Conservation (phyloP, 2,888 invertebrate genomes). For the Catotricha subobsoleta region DNA sequence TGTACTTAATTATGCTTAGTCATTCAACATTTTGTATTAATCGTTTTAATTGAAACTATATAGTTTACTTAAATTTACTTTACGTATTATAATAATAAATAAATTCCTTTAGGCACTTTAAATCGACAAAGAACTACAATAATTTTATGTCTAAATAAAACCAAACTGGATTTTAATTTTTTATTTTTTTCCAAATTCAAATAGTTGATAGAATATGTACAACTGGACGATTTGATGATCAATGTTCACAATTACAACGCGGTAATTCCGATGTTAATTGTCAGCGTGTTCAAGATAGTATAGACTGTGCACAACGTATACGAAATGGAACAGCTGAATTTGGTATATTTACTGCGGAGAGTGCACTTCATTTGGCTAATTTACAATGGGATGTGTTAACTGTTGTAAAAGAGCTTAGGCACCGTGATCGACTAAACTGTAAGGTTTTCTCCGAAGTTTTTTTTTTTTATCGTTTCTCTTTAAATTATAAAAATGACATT, state of each 20-base stretch:
- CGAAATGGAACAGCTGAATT: constrained; percentile 35
- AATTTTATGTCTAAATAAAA: no score
- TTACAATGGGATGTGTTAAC: constrained; percentile 28
- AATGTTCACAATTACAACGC: constrained; percentile 13
- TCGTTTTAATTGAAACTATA: no score
- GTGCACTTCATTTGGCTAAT: constrained; percentile 35
- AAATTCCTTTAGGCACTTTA: no score
- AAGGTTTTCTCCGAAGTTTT: constrained; percentile 5
- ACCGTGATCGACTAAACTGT: constrained; percentile 25
- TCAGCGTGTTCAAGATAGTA: constrained; percentile 25
- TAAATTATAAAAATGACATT: constrained; percentile 1
- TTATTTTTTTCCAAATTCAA: background rate
- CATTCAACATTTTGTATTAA: no score
- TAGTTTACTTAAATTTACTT: no score
- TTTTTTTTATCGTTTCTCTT: no score
- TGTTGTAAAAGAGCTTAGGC: constrained; percentile 33
- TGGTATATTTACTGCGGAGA: constrained; percentile 42
- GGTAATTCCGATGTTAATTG: constrained; percentile 13
- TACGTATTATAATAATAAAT: no score
- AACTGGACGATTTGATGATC: constrained; percentile 8
- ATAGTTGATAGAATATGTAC: constrained; percentile 11
- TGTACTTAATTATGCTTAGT: no score
- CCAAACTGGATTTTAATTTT: no score
- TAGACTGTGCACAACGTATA: constrained; percentile 42
- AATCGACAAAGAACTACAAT: no score